Base-by-base conservation (phyloP, 2,888 invertebrate species). In the Mesorhabditis spiculigera region DNA sequence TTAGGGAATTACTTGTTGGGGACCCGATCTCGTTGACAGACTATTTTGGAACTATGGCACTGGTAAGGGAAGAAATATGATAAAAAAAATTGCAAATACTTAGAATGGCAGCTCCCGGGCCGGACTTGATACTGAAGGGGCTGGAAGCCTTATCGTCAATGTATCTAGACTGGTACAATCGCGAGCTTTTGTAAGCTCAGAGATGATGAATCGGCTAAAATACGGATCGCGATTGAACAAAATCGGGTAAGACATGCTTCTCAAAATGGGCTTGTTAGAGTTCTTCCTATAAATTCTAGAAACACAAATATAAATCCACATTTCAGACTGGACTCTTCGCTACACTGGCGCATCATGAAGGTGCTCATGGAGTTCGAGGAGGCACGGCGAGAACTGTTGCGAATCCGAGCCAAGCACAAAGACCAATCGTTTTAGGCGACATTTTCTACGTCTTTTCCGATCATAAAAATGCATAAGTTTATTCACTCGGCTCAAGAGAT, bases 361-460 rank as follows among this genome's bases (percentile, higher is more conserved):
- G 81, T 81, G 45, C 73, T 82, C 64, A 73, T 77, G 73, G 79
- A 82, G 68, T 82, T 82, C 71, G 79, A 81, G 65, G 78, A 79
- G 63, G 81, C 81, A 0, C 71, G 77, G 41, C 70, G 76, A 41
- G 79, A 80, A 67, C 69, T 82, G 44, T 44, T 81, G 43, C 58
- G 72, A 16, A 74, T 81, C 28, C 62, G 79, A 42, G 73, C 75
- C 8, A 58, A 71, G 2, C 66, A 68, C 50, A 73, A 71, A 45
- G 45, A 69, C 43, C 69, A 71, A 44, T 50, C 8, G n/a, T 13
- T 50, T 50, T 10, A 13, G n/a, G 10, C 8, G 58, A 13, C 58
- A 50, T 13, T 50, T 50, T 50, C 8, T 50, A 28, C 28, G 28
- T 28, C 28, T 28, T 28, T 28, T 28, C 1, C 28, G 28, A 28